These are phyloP conservation scores for Aricia artaxerxes DNA, from an alignment of 2,888 invertebrate genomes.

Conservation along the genomic window DNA sequence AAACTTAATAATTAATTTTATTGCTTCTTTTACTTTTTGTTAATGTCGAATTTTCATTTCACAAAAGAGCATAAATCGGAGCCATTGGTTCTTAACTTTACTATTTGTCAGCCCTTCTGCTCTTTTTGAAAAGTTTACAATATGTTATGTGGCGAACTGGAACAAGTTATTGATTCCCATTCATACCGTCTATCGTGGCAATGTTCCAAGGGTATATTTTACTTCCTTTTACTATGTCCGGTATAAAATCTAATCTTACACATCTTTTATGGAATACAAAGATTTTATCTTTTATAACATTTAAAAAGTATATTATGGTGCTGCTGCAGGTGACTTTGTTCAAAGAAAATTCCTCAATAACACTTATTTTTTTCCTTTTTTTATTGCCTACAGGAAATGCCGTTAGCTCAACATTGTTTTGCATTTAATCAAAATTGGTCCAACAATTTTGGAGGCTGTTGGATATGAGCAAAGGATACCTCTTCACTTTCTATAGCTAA, in stretches of 20 bases:
- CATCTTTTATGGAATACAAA: neutral
- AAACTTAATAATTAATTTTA: neutral
- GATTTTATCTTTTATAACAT: too few species aligned
- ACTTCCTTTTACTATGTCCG: slow-evolving; percentile 4
- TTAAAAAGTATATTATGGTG: too few species aligned
- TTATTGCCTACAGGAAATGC: too few species aligned
- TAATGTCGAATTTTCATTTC: neutral
- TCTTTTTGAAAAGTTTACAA: neutral
- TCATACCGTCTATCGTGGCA: neutral
- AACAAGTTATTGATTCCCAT: slow-evolving; percentile 16
- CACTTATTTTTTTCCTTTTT: too few species aligned
- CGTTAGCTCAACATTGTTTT: too few species aligned
- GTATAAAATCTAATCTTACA: neutral
- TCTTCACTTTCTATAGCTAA: too few species aligned
- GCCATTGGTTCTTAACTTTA: neutral
- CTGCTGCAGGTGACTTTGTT: too few species aligned
- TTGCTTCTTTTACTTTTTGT: neutral
- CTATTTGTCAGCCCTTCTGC: neutral
- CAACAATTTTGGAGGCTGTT: too few species aligned
- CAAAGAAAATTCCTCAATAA: too few species aligned
- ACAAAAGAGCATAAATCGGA: neutral
- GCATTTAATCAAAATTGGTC: too few species aligned
- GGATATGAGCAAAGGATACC: too few species aligned
- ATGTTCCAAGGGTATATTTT: slow-evolving; percentile 14
- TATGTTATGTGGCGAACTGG: neutral